A percentile compares a stretch with the other conserved stretches of the same genome.
phyloP scores from a whole-genome alignment of 2,888 invertebrate genomes.

The Drosophila pegasa region DNA sequence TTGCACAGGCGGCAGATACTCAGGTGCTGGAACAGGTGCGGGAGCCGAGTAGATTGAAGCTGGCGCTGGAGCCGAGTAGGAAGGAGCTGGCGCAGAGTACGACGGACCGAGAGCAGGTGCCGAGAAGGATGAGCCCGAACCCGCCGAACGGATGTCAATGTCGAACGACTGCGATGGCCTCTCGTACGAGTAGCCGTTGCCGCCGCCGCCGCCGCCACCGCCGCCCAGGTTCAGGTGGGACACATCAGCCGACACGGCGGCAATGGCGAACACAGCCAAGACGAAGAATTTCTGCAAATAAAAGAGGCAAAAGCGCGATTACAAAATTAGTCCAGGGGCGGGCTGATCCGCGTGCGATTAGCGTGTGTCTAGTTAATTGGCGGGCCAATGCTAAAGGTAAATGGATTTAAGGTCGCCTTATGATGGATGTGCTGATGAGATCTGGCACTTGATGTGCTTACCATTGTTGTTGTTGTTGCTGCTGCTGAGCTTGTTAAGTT shows the following conservation, averaged over 20 bases:
- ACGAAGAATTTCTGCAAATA: constrained; percentile 69
- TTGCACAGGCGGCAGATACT: constrained; percentile 31
- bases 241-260: constrained; percentile 70
- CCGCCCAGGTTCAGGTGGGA: constrained; percentile 71
- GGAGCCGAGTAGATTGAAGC: constrained; percentile 32
- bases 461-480: constrained; percentile 74
- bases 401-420: constrained; percentile 45
- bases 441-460: constrained; percentile 40
- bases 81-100: constrained; percentile 13
- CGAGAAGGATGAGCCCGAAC: constrained; percentile 3
- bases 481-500: constrained; percentile 38
- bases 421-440: constrained; percentile 35
- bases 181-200: constrained; percentile 65
- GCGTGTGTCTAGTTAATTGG: constrained; percentile 40
- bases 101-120: constrained; percentile 18
- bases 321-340: constrained; percentile 20
- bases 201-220: constrained; percentile 63
- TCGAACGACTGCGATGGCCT: constrained; percentile 66
- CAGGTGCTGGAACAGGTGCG: constrained; percentile 30
- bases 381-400: constrained; percentile 56
- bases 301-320: constrained; percentile 13
- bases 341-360: constrained; percentile 31
- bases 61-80: constrained; percentile 27
- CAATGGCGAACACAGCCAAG: constrained; percentile 70
- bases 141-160: constrained; percentile 57